Base-by-base conservation (phyloP, 2,113 vertebrate species). In the Scomber colias region DNA sequence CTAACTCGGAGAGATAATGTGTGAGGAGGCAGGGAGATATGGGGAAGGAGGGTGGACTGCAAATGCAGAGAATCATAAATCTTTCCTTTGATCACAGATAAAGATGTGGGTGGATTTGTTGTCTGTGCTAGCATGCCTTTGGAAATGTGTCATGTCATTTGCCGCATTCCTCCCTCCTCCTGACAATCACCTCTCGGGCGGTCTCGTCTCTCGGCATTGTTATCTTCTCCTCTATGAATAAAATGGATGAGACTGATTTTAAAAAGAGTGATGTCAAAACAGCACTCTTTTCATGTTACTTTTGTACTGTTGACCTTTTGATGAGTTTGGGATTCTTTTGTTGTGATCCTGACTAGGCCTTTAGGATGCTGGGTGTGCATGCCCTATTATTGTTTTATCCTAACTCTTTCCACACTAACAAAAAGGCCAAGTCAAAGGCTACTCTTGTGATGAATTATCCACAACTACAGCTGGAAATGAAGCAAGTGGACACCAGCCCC, bases 51-150 rank as follows among this genome's bases (percentile, higher is more conserved):
- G 76, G 27, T 68, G 62, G 71, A 81, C 56, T 79, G 48, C 53
- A 77, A 89, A 87, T 77, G 83, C 51, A 57, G 87, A 66, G 72
- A 79, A 87, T 86, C 72, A 71, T 82, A 82, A 80, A 92, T 90
- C 83, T 85, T 85, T 55, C 60, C 85, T 91, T 87, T 87, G 87
- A 91, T 89, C 83, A 82, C 76, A 77, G 77, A 90, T 87, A 81
- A 86, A 89, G 86, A 88, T 78, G 79, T 79, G 82, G 81, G 87
- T 74, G 82, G 87, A 78, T 89, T 89, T 85, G 85, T 89, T 84
- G 87, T 87, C 86, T 82, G 56, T 11, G 45, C 75, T 71, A 64
- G 84, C 68, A 45, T 64, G 74, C 67, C 87, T 86, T 76, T 86
- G 80, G 82, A 87, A 88, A 75, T 68, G 83, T 85, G 88, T 91